These are phyloP conservation scores for Axea sp. DNA, from an alignment of 2,888 invertebrate genomes.

Conservation along the genomic window DNA sequence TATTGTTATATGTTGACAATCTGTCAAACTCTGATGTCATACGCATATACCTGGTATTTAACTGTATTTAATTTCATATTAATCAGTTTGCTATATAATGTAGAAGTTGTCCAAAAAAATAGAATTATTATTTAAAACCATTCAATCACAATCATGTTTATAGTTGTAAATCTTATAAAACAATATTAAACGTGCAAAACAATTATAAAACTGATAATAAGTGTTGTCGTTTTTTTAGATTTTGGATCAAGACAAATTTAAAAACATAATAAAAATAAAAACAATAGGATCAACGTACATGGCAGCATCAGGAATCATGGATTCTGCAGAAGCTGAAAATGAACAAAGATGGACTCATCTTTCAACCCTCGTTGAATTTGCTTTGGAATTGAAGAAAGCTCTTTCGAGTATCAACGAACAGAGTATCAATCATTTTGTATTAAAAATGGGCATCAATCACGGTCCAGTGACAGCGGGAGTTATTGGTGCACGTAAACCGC, in stretches of 20 bases:
- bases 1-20: no score
- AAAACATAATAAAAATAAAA: constrained; percentile 95
- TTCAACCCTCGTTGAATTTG: constrained; percentile 92
- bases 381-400: constrained; percentile 93
- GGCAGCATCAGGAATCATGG: constrained; percentile 88
- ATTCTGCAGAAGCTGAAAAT: constrained; percentile 70
- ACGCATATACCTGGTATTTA: no score
- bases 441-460: constrained; percentile 95
- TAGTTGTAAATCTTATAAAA: no score
- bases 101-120: no score
- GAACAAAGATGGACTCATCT: constrained; percentile 89
- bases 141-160: no score
- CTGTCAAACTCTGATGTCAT: no score
- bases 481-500: constrained; percentile 97
- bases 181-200: no score
- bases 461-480: constrained; percentile 98
- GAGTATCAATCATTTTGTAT: constrained; percentile 95
- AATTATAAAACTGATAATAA: no score
- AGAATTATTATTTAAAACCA: no score
- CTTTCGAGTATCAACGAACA: constrained; percentile 95
- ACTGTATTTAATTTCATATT: no score
- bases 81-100: no score
- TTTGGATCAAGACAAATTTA: constrained; percentile 90
- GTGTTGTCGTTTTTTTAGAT: constrained; percentile 81
- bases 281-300: constrained; percentile 97